Percentiles rank a stretch among this genome's conserved stretches.
Conservation (phyloP, 2,797 vertebrate genomes). For the Lithobates pipiens region DNA sequence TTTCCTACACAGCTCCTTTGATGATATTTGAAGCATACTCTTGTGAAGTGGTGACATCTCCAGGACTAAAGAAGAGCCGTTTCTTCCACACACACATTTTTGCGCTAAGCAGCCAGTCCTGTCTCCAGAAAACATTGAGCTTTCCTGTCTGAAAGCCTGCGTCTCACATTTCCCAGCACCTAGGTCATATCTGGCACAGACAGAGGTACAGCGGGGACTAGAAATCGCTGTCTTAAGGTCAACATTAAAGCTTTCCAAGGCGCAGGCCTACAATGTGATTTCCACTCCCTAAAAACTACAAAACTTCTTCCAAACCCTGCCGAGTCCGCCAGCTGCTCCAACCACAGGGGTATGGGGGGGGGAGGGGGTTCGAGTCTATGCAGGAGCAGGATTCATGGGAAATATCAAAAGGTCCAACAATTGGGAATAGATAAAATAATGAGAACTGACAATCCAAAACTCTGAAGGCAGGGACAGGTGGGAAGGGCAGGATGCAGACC, state of each 20-base stretch:
- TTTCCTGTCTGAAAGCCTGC: slow-evolving; percentile 6
- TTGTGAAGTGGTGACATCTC: background rate
- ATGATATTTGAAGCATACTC: background rate
- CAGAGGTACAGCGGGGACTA: slow-evolving; percentile 3
- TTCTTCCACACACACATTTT: background rate
- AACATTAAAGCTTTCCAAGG: slow-evolving; percentile 4
- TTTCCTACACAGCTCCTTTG: too few species aligned
- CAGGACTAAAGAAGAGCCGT: background rate
- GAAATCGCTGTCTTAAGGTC: slow-evolving; percentile 27
- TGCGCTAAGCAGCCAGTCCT: background rate
- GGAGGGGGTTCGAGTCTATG: background rate
- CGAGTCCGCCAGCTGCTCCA: background rate
- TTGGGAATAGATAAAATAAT: background rate
- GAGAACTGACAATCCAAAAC: background rate
- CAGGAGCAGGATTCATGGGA: background rate
- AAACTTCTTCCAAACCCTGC: slow-evolving; percentile 1
- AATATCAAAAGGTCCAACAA: slow-evolving; percentile 6
- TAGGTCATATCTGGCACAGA: slow-evolving; percentile 51
- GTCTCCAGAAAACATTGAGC: background rate
- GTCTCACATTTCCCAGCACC: slow-evolving; percentile 32
- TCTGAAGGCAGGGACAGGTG: slow-evolving; percentile 30
- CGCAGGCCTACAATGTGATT: background rate
- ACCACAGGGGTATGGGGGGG: background rate
- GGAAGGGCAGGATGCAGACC: slow-evolving; percentile 23
- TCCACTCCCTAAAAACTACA: background rate